Conservation (phyloP, 2,888 invertebrate genomes). For the Limnephilus marmoratus region DNA sequence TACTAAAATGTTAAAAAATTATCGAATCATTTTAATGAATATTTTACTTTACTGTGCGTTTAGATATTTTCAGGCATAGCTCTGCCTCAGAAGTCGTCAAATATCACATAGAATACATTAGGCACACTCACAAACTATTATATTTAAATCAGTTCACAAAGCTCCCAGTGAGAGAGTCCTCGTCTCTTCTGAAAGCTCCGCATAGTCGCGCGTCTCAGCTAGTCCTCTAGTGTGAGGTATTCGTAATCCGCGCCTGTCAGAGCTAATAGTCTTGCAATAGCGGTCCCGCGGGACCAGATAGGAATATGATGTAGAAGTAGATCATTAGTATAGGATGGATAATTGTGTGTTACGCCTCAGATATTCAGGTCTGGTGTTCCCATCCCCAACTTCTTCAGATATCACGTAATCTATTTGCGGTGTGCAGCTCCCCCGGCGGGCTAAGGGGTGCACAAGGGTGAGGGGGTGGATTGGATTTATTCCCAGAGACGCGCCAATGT, state of each 20-base stretch:
- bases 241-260: conserved; percentile 2
- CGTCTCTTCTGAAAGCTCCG: background rate
- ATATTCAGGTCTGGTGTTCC: conserved; percentile 61
- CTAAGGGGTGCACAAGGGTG: background rate
- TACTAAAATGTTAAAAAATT: too few species aligned
- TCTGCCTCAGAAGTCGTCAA: background rate
- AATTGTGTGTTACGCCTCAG: conserved; percentile 58
- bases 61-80: background rate
- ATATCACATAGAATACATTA: background rate
- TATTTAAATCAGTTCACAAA: background rate
- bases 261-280: conserved; percentile 11
- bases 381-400: conserved; percentile 49
- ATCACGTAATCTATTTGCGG: conserved; percentile 66
- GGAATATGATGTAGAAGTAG: conserved; percentile 38
- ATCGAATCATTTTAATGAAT: too few species aligned
- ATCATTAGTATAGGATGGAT: conserved; percentile 61
- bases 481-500: conserved; percentile 55
- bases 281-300: background rate
- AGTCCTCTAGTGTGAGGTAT: background rate
- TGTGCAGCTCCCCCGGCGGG: conserved; percentile 51
- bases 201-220: background rate
- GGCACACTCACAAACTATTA: background rate
- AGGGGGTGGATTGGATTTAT: conserved; percentile 61
- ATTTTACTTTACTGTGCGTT: background rate
- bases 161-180: background rate